Conservation (phyloP, 1,140 invertebrate species). For the Drosophila pseudoobscura region DNA sequence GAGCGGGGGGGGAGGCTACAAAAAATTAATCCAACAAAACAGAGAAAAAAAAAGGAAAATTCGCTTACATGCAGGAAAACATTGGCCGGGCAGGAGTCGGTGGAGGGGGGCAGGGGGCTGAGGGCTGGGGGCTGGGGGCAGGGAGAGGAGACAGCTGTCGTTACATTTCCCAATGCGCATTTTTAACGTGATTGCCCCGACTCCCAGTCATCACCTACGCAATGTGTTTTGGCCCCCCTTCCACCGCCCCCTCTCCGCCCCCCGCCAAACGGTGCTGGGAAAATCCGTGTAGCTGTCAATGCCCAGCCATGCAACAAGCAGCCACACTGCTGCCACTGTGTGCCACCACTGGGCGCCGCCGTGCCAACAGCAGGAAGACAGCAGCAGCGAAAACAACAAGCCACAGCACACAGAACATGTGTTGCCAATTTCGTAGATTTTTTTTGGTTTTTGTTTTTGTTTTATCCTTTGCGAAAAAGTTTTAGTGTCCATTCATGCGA, state of each 20-base stretch:
- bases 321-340: neutral
- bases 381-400: conserved; percentile 54
- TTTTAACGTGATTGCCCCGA: conserved; percentile 64
- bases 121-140: too few relatives aligned
- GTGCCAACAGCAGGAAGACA: conserved; percentile 11
- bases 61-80: conserved; percentile 45
- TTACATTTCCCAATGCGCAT: conserved; percentile 69
- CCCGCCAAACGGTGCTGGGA: neutral
- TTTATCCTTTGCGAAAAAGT: conserved; percentile 27
- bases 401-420: conserved; percentile 62
- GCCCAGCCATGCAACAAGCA: conserved; percentile 62
- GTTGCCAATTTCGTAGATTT: conserved; percentile 50
- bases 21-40: conserved; percentile 62
- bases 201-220: conserved; percentile 12
- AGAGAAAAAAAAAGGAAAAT: conserved; percentile 38
- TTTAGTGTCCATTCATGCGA: conserved; percentile 42
- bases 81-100: conserved; percentile 6
- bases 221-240: conserved; percentile 41
- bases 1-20: conserved; percentile 19
- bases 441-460: conserved; percentile 16
- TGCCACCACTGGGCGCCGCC: too few relatives aligned
- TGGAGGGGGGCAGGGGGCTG: too few relatives aligned
- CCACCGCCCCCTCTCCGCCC: neutral
- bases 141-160: conserved; percentile 56
- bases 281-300: conserved; percentile 68